Evolutionary conservation across 35 echinoderm and acorn worm species (phyloP).

Genomic region (Chiridota heheva): DNA sequence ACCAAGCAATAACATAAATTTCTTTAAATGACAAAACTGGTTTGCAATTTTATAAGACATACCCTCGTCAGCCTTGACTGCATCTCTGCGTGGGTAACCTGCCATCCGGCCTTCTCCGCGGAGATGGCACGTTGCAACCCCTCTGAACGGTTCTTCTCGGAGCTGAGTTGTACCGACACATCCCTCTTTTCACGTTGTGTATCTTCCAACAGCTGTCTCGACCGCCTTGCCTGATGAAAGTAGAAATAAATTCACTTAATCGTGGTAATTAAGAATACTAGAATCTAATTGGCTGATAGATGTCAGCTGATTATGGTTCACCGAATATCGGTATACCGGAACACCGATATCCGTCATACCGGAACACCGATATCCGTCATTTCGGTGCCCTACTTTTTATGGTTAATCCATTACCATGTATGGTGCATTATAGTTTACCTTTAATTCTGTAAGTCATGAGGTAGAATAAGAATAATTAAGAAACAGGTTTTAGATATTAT

Average conservation of each 20-base stretch:
- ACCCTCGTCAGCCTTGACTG: constrained; percentile 65
- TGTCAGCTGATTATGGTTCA: no score
- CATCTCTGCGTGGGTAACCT: constrained; percentile 68
- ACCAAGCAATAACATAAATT: neutral
- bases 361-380: no score
- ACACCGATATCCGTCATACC: no score
- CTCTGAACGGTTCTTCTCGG: constrained; percentile 72
- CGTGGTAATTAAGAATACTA: no score
- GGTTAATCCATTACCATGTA: no score
- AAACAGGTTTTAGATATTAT: no score
- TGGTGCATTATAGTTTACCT: no score
- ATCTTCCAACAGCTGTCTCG: constrained; percentile 66
- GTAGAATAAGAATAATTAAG: no score
- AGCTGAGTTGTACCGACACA: constrained; percentile 38
- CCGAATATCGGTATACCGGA: no score
- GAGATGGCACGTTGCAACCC: constrained; percentile 66
- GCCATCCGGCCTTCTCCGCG: constrained; percentile 77
- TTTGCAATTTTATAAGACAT: neutral
- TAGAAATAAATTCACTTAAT: neutral
- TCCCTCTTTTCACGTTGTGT: constrained; percentile 69
- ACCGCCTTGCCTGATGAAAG: constrained; percentile 70
- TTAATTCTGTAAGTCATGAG: no score
- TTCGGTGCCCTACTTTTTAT: no score
- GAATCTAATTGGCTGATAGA: no score
- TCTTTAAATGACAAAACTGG: neutral